phyloP scores from a whole-genome alignment of 2,113 vertebrate genomes.

The Chaetodon trifascialis region DNA sequence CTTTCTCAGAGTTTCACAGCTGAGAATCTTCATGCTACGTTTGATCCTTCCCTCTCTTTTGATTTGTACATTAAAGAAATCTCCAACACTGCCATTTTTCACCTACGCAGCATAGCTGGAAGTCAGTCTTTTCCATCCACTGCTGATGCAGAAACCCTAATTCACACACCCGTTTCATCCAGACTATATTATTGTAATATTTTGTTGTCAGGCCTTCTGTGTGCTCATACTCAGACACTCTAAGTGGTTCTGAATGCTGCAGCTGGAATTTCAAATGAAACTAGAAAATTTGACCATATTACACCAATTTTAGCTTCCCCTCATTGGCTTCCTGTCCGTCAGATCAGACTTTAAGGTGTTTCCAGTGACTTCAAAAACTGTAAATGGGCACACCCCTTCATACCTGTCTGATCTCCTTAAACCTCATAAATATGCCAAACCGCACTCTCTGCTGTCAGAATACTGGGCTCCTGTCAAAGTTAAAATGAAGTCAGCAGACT shows the following conservation, averaged over 20 bases:
- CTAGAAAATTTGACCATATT: not conserved
- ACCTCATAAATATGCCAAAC: not conserved
- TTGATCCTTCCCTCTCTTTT: no score
- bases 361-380: not conserved
- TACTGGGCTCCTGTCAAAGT: not conserved
- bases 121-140: no score
- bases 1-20: not conserved
- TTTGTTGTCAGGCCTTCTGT: not conserved
- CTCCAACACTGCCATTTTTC: no score
- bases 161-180: no score
- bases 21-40: no score
- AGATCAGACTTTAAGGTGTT: not conserved
- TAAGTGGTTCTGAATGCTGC: not conserved
- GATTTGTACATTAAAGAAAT: no score
- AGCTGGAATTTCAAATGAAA: slow-evolving; percentile 1
- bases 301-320: no score
- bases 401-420: not conserved
- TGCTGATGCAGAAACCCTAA: no score
- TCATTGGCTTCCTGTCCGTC: not conserved
- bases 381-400: not conserved
- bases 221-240: not conserved
- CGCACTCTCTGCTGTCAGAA: not conserved
- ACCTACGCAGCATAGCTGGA: no score
- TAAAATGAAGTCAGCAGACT: not conserved
- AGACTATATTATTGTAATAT: no score